These are phyloP conservation scores for Psittacula derbiana DNA, from an alignment of 2,797 vertebrate species.

Conservation along the genomic window DNA sequence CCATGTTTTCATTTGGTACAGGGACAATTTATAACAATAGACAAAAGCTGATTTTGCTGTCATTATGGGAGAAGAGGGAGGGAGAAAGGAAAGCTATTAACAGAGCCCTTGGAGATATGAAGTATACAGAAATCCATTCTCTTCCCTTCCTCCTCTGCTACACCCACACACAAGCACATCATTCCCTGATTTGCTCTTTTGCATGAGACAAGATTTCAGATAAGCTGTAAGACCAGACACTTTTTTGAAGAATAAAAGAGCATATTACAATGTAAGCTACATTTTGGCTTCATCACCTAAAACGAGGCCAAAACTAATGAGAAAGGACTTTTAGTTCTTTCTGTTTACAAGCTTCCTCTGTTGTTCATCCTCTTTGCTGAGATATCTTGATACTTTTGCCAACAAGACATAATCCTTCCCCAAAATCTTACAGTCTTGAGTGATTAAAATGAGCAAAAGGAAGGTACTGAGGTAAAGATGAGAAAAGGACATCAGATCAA, in stretches of 20 bases:
- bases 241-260: neutral
- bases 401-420: neutral
- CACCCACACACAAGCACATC: neutral
- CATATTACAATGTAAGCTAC: neutral
- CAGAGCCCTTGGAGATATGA: neutral
- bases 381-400: neutral
- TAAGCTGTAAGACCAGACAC: neutral
- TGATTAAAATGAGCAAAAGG: neutral
- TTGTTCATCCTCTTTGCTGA: neutral
- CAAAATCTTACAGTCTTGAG: neutral
- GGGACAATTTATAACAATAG: neutral
- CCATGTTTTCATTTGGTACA: neutral
- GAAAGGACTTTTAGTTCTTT: neutral
- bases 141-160: neutral
- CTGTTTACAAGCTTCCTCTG: neutral
- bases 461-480: neutral
- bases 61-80: neutral
- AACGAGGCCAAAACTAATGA: neutral
- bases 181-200: conserved; percentile 17
- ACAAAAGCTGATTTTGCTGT: neutral
- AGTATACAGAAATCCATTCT: conserved; percentile 31
- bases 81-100: conserved; percentile 35
- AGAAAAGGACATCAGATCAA: neutral
- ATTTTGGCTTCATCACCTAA: neutral
- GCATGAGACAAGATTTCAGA: neutral